Percentiles rank a stretch among this genome's conserved stretches.
These are phyloP conservation scores for Volucella zonaria DNA, from an alignment of 2,888 invertebrate genomes.

Conservation along the genomic window DNA sequence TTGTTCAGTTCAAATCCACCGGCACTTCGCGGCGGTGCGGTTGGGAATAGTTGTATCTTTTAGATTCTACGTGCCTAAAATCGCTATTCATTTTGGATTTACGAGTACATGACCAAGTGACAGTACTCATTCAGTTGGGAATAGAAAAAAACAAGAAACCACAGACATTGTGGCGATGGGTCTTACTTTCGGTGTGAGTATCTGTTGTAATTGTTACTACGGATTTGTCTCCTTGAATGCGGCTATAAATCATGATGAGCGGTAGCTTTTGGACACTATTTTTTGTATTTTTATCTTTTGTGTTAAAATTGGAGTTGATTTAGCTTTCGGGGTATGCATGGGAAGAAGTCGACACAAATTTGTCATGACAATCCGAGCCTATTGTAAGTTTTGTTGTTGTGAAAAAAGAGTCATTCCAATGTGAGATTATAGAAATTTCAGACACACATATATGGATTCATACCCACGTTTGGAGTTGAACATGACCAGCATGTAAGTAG, in stretches of 20 bases:
- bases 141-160: not conserved
- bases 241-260: slow-evolving; percentile 66
- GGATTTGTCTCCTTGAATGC: slow-evolving; percentile 61
- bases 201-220: slow-evolving; percentile 67
- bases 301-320: not conserved
- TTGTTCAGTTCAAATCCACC: slow-evolving; percentile 46
- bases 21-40: slow-evolving; percentile 9
- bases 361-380: slow-evolving; percentile 38
- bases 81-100: slow-evolving; percentile 57
- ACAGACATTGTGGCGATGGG: slow-evolving; percentile 3
- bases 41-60: slow-evolving; percentile 46
- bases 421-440: no score
- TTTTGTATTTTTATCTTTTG: not conserved
- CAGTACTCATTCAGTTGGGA: slow-evolving; percentile 9
- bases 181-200: slow-evolving; percentile 14
- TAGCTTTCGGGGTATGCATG: slow-evolving; percentile 13
- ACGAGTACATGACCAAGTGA: slow-evolving; percentile 35
- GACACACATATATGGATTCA: no score
- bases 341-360: slow-evolving; percentile 29
- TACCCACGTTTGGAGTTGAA: no score
- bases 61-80: slow-evolving; percentile 69
- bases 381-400: slow-evolving; percentile 23
- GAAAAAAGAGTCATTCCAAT: slow-evolving; percentile 8
- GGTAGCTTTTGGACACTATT: slow-evolving; percentile 54
- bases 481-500: no score